A percentile compares a stretch with the other conserved stretches of the same genome.
Evolutionary conservation across 1,140 invertebrate species (phyloP).

Genomic region (Pygmarrhopalites habei): DNA sequence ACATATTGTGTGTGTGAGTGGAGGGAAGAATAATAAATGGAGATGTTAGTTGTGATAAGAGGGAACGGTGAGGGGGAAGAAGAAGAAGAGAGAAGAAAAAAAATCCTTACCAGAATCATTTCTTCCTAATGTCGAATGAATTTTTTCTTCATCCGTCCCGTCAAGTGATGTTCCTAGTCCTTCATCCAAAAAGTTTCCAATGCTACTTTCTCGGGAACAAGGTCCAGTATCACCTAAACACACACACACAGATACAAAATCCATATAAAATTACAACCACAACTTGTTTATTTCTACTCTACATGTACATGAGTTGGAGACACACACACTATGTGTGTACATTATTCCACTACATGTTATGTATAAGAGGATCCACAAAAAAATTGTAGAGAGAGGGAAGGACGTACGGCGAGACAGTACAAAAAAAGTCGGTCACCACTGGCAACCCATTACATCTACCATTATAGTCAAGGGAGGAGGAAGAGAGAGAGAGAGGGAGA

Average conservation of each 20-base stretch:
- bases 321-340: neutral
- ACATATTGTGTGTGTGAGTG: too few relatives aligned
- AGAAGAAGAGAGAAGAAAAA: neutral
- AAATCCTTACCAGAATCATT: constrained; percentile 36
- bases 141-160: constrained; percentile 37
- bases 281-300: too few relatives aligned
- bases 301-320: too few relatives aligned
- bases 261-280: too few relatives aligned
- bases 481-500: neutral
- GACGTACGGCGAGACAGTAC: too few relatives aligned
- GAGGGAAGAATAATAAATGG: constrained; percentile 22
- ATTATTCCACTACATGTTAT: too few relatives aligned
- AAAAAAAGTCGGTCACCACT: too few relatives aligned
- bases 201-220: constrained; percentile 31
- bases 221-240: constrained; percentile 32
- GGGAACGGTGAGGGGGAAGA: neutral
- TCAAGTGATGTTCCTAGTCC: constrained; percentile 39
- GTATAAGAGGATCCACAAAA: too few relatives aligned
- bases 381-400: too few relatives aligned
- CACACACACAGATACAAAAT: too few relatives aligned
- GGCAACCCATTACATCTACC: too few relatives aligned
- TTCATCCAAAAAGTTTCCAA: constrained; percentile 37
- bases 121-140: constrained; percentile 36
- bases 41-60: constrained; percentile 19
- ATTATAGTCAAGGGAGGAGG: too few relatives aligned